Evolutionary conservation across 2,888 invertebrate genomes (phyloP).

Genomic region (Trichogramma evanescens): DNA sequence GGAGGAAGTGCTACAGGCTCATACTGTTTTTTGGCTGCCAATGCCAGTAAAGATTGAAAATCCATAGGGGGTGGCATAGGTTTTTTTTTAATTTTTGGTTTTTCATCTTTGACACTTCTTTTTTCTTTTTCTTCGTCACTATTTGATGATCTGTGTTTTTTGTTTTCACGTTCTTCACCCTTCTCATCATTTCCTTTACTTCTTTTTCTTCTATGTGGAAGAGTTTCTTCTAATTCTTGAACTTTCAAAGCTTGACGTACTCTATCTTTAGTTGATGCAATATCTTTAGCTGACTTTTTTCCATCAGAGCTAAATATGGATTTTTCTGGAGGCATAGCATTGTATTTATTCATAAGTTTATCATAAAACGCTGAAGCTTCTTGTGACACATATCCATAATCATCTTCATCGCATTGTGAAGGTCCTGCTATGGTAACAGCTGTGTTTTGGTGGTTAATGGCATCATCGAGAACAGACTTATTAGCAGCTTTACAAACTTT

Average conservation of each 20-base stretch:
- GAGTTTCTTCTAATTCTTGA: conserved; percentile 65
- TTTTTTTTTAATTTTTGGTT: conserved; percentile 55
- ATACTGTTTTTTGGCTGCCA: conserved; percentile 77
- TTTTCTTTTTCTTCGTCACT: conserved; percentile 32
- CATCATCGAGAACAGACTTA: conserved; percentile 78
- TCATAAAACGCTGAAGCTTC: conserved; percentile 74
- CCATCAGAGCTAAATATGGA: conserved; percentile 55
- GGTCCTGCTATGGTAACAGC: conserved; percentile 66
- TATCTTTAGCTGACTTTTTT: conserved; percentile 51
- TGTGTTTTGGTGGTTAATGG: conserved; percentile 68
- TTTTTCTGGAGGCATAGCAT: conserved; percentile 64
- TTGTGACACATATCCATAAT: conserved; percentile 83
- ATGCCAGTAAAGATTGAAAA: conserved; percentile 69
- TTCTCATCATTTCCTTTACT: conserved; percentile 42
- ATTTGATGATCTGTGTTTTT: conserved; percentile 36
- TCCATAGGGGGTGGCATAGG: conserved; percentile 68
- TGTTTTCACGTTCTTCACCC: conserved; percentile 38
- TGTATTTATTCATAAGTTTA: conserved; percentile 80
- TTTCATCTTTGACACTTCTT: conserved; percentile 45
- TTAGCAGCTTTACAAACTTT: conserved; percentile 86
- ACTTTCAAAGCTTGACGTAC: conserved; percentile 68
- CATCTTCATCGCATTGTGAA: conserved; percentile 81
- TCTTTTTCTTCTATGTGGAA: conserved; percentile 60
- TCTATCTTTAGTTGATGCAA: conserved; percentile 54
- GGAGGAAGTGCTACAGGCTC: conserved; percentile 64